Base-by-base conservation (phyloP, 2,113 vertebrate species). In the Cettia cetti region DNA sequence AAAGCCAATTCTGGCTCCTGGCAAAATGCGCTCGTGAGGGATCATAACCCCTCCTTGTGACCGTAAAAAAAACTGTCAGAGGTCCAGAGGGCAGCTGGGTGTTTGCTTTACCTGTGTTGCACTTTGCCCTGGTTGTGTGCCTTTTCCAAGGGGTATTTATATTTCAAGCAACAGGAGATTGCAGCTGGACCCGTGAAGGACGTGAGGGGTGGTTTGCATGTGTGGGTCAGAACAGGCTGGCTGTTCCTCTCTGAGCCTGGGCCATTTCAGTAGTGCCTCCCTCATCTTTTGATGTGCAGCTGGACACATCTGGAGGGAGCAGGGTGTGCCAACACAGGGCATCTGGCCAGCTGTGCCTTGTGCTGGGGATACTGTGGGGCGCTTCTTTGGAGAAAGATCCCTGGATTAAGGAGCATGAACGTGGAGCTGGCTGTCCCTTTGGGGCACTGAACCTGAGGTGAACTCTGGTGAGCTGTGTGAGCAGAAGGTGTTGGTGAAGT, bases 21-120 rank as follows among this genome's bases (percentile, higher is more conserved):
- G 31, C 4, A 3, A 70, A 92, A 86, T 11, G 45, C 23, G 4
- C 21, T 53, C 1, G 0, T 35, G 57, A 88, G 68, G 74, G 68
- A 40, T 74, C 30, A 3, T 24, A 39, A 28, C 54, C 3, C 0
- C 30, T 84, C 60, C 74, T 87, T 35, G 23, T 30, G 54, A 50
- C 45, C 0, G 0, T 49, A 11, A 71, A 89, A 68, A 44, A 53
- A 52, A 42, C 4, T 1, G 9, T 8, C 80, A 56, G 60, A 13
- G 40, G 64, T 79, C 30, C 45, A 49, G 90, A 76, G 71, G 66
- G 35, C 42, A 26, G 28, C 30, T 35, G 17, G 10, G 7, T 86
- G 79, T 93, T 94, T 94, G 91, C 64, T 87, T 49, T 85, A 35
- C 71, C 66, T 80, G 45, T 90, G 45, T 6, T 47, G 93, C 63